A percentile compares a stretch with the other conserved stretches of the same genome.
Conservation (phyloP, 2,797 vertebrate species). For the Philypnodon macrostomus region DNA sequence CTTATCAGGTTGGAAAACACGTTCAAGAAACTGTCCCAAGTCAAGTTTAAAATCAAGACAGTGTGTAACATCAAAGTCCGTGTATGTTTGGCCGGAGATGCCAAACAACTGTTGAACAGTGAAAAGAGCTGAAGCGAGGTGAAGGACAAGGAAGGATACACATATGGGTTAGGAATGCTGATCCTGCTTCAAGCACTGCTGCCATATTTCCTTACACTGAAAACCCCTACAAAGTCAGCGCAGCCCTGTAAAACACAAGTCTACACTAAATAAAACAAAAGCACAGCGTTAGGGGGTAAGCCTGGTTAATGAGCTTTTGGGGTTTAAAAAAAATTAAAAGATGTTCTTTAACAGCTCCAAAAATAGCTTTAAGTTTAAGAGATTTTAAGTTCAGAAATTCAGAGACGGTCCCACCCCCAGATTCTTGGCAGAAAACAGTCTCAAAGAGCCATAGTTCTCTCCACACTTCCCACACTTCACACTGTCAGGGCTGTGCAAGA, state of each 20-base stretch:
- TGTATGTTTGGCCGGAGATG: conserved; percentile 60
- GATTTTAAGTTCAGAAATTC: conserved; percentile 9
- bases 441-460: conserved; percentile 57
- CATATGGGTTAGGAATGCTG: conserved; percentile 72
- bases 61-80: conserved; percentile 79
- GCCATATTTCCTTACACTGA: conserved; percentile 55
- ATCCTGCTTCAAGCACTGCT: conserved; percentile 53
- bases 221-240: conserved; percentile 34
- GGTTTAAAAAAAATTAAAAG: conserved; percentile 31
- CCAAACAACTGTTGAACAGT: conserved; percentile 79
- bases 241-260: conserved; percentile 31
- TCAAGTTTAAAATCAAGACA: conserved; percentile 67
- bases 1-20: conserved; percentile 32
- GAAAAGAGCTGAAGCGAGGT: conserved; percentile 63
- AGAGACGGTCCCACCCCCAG: conserved; percentile 46
- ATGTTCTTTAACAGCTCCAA: conserved; percentile 33
- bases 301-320: conserved; percentile 44
- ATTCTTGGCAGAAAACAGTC: conserved; percentile 48
- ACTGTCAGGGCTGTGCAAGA: conserved; percentile 47
- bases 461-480: conserved; percentile 64
- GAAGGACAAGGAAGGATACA: conserved; percentile 74
- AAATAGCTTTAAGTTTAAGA: conserved; percentile 42
- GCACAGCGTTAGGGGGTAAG: conserved; percentile 28
- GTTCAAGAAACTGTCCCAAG: conserved; percentile 55
- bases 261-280: conserved; percentile 45